Conservation (phyloP, 2,888 invertebrate genomes). For the Lithophane socia region DNA sequence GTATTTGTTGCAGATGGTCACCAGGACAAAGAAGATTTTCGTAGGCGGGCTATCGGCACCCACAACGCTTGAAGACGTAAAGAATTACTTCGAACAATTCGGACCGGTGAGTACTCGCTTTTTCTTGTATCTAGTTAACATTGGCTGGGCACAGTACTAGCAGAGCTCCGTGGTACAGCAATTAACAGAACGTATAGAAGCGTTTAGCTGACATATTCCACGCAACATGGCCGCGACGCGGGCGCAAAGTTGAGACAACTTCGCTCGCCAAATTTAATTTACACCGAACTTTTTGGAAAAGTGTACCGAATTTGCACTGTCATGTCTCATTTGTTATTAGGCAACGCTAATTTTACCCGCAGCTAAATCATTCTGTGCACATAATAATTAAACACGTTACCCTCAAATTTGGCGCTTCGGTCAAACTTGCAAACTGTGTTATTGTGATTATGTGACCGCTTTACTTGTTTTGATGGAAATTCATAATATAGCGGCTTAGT, state of each 20-base stretch:
- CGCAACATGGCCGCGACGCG: constrained; percentile 76
- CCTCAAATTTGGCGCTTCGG: constrained; percentile 75
- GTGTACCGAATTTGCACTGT: constrained; percentile 81
- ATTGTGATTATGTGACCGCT: constrained; percentile 72
- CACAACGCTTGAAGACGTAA: constrained; percentile 99
- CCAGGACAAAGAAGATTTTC: constrained; percentile 99
- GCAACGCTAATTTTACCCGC: constrained; percentile 78
- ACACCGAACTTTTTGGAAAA: constrained; percentile 82
- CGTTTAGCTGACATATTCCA: constrained; percentile 67
- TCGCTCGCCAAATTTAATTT: constrained; percentile 81
- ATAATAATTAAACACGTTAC: constrained; percentile 81
- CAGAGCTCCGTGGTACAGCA: constrained; percentile 15
- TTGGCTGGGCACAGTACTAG: constrained; percentile 6
- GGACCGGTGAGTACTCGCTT: constrained; percentile 96
- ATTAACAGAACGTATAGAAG: constrained; percentile 60
- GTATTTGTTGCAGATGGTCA: constrained; percentile 97
- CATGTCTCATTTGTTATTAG: constrained; percentile 84
- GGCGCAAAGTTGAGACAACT: constrained; percentile 78
- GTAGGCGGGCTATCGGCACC: constrained; percentile 99
- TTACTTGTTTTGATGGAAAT: constrained; percentile 68
- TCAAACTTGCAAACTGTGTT: constrained; percentile 79
- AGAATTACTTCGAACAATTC: constrained; percentile 99
- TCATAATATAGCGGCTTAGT: constrained; percentile 67
- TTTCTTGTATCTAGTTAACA: constrained; percentile 30
- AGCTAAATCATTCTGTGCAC: constrained; percentile 80